Evolutionary conservation across 2,113 vertebrate genomes (phyloP), one percentile per base, ranked within the genome.

Genomic region (Paraplagusia blochii): DNA sequence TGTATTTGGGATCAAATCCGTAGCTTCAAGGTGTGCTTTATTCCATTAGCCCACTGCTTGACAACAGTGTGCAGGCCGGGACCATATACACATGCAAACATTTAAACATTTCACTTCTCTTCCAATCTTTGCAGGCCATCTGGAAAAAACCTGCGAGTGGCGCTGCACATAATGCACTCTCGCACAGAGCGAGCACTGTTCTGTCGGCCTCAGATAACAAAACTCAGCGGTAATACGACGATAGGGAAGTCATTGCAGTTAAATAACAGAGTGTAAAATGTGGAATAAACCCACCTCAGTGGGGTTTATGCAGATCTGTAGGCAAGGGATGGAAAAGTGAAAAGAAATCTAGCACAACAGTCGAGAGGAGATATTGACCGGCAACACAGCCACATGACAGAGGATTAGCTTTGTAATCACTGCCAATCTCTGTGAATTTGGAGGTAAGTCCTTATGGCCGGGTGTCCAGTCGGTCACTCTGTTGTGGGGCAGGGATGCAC

Each of bases 331-430:
- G n/a, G n/a, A n/a, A n/a, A n/a, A n/a, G n/a, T n/a, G n/a, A n/a
- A n/a, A n/a, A n/a, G n/a, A n/a, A n/a, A n/a, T n/a, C n/a, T n/a
- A n/a, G n/a, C n/a, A n/a, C n/a, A n/a, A n/a, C n/a, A n/a, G n/a
- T n/a, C n/a, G n/a, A n/a, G n/a, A n/a, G n/a, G n/a, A n/a, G 58
- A 58, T 58, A 63, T 53, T 66, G 76, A 63, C 66, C 65, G 68
- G 61, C 54, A 58, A 70, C 75, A 53, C 60, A 63, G 58, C 35
- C 45, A 42, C 59, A 55, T 60, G 66, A 72, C 66, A 69, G 51
- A 79, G 73, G 77, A 88, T 86, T 79, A 84, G 79, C 59, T 43
- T 11, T 44, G 36, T 67, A 69, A 86, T 86, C 84, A 58, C 65
- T 35, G 72, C 44, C 15, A 36, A 86, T 80, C 82, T 80, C 72